Base-by-base conservation (phyloP, 2,888 invertebrate species). In the Petrolisthes manimaculis region DNA sequence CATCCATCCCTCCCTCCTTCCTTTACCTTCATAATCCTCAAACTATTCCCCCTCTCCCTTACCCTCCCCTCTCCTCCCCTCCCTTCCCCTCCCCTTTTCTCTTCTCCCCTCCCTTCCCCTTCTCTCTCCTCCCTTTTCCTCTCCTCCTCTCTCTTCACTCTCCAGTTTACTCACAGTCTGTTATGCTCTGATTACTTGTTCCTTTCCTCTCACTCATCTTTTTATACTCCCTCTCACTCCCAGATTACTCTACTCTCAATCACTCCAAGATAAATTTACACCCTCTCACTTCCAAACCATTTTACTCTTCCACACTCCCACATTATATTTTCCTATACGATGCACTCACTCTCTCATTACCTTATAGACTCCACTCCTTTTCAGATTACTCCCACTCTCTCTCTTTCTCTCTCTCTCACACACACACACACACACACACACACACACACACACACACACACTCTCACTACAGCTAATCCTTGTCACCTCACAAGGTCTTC, bases 151-250 rank as follows among this genome's bases (percentile, higher is more conserved):
- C 54, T 79, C 61, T 14, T 61, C 61, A 9, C 61, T 61, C 61
- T 14, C 61, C 61, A 61, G 6, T 14, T 14, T 14, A 61, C 61
- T 14, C 61, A 9, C 6, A 61, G 14, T 14, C 61, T 61, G n/a
- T 12, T 8, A 5, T n/a, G 9, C 53, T 78, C 53, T n/a, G 9
- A 8, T 53, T 53, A 37, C 53, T 55, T 55, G 54, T 79, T n/a
- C 79, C 51, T 54, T 79, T 55, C 51, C 79, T 79, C 55, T 55
- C 79, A 21, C 79, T 55, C 4, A 6, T 12, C n/a, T n/a, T 55
- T 55, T 55, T 54, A n/a, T 21, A 54, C 79, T 79, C 54, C 54
- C 79, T 79, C 79, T 78, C 78, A 51, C 78, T 78, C 53, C 53
- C 51, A 12, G 51, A 12, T 14, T 78, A 37, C 14, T 78, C 53